Evolutionary conservation across 2,113 vertebrate genomes (phyloP).

Genomic region (Sylvilagus bachmani): DNA sequence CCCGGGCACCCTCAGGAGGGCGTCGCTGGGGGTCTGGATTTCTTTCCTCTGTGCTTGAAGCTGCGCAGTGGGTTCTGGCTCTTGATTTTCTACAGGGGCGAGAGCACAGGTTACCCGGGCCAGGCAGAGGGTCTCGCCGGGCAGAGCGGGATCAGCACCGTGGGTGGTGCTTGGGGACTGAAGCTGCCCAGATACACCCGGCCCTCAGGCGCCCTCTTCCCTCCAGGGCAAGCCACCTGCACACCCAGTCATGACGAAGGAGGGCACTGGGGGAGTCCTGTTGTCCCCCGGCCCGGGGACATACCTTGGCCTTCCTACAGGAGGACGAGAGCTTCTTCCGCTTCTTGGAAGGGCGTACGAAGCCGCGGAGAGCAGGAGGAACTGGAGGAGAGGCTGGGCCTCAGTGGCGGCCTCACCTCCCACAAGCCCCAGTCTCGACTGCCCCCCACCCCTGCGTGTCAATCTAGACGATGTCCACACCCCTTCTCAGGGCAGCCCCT

Average conservation of each 20-base stretch:
- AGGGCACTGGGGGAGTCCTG: neutral
- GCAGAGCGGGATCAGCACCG: neutral
- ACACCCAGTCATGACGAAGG: neutral
- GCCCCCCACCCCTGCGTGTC: neutral
- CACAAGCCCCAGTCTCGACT: neutral
- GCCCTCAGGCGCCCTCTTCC: neutral
- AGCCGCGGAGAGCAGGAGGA: conserved; percentile 87
- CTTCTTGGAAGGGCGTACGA: conserved; percentile 80
- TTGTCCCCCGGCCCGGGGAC: too few relatives aligned
- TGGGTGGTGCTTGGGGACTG: too few relatives aligned
- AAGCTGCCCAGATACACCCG: neutral
- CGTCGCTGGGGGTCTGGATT: neutral
- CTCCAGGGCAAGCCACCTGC: neutral
- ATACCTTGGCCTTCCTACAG: conserved; percentile 69
- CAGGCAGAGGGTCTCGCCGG: neutral
- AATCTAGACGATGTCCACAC: too few relatives aligned
- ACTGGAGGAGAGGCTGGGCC: conserved; percentile 83
- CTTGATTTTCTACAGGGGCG: conserved; percentile 49
- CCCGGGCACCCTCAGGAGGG: conserved; percentile 44
- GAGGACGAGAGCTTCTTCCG: neutral
- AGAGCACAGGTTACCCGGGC: neutral
- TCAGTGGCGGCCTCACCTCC: rapidly evolving
- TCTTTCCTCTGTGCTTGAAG: conserved; percentile 78
- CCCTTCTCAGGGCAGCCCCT: neutral
- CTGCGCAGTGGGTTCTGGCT: conserved; percentile 81